Percentiles rank a stretch among this genome's conserved stretches.
phyloP scores from a whole-genome alignment of 2,113 vertebrate genomes.

The Sapajus apella region DNA sequence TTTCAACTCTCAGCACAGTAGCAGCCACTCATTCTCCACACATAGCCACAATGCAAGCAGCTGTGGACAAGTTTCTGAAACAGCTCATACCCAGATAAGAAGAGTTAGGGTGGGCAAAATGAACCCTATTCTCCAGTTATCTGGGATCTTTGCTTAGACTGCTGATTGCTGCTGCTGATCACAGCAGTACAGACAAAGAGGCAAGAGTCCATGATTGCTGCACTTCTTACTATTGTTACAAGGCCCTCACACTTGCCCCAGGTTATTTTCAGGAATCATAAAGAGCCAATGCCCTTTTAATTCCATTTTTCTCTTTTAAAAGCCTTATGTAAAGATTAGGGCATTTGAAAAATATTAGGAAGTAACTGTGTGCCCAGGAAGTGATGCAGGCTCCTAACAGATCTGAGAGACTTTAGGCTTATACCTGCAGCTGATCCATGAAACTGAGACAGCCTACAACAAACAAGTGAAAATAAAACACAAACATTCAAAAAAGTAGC shows the following conservation, averaged over 20 bases:
- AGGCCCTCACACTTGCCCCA: not conserved
- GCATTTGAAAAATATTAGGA: not conserved
- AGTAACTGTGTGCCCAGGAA: not conserved
- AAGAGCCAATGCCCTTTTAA: not conserved
- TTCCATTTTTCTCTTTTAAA: not conserved
- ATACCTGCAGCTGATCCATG: not conserved
- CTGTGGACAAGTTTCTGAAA: not conserved
- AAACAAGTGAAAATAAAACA: not conserved
- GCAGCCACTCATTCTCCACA: accelerated
- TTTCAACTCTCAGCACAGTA: not conserved
- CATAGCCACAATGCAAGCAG: not conserved
- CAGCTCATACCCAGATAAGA: too few relatives aligned
- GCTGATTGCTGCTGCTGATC: not conserved
- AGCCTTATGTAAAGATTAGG: not conserved
- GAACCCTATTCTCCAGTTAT: not conserved
- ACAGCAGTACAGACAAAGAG: not conserved
- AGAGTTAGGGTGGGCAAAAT: not conserved
- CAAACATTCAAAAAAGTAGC: not conserved
- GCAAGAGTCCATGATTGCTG: not conserved
- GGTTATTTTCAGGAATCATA: not conserved
- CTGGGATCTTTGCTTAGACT: not conserved
- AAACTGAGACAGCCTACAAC: not conserved
- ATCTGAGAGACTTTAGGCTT: not conserved
- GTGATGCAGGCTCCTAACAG: not conserved
- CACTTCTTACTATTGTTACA: not conserved